These are phyloP conservation scores for Coptodon rendalli DNA, from an alignment of 2,113 vertebrate genomes.

Conservation along the genomic window DNA sequence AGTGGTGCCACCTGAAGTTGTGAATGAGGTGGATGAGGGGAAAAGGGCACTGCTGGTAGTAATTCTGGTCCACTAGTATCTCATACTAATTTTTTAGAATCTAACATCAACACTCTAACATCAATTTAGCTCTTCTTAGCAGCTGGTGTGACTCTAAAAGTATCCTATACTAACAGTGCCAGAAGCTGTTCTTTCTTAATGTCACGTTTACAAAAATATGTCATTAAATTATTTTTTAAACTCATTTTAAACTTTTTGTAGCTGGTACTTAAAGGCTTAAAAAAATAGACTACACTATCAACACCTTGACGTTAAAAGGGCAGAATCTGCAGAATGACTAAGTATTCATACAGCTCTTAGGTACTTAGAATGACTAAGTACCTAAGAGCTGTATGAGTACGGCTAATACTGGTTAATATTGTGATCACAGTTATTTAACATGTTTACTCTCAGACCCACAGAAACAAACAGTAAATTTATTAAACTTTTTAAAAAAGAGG, in stretches of 20 bases:
- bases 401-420: neutral
- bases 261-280: fast-evolving
- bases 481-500: neutral
- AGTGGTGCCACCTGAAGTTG: neutral
- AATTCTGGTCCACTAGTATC: too few relatives aligned
- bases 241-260: fast-evolving
- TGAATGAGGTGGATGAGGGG: neutral
- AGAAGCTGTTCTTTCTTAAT: neutral
- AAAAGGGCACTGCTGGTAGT: neutral
- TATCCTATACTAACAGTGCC: fast-evolving
- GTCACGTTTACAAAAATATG: neutral
- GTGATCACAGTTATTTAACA: neutral
- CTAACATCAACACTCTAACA: too few relatives aligned
- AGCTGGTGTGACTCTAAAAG: too few relatives aligned
- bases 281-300: fast-evolving
- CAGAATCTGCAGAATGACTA: fast-evolving
- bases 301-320: fast-evolving
- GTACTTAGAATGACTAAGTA: too few relatives aligned
- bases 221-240: neutral
- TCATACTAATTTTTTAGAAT: too few relatives aligned
- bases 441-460: neutral
- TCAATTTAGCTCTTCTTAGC: too few relatives aligned
- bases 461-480: neutral
- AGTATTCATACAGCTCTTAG: too few relatives aligned
- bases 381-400: neutral